Base-by-base conservation (phyloP, 2,113 vertebrate species). In the Scolopax mira region DNA sequence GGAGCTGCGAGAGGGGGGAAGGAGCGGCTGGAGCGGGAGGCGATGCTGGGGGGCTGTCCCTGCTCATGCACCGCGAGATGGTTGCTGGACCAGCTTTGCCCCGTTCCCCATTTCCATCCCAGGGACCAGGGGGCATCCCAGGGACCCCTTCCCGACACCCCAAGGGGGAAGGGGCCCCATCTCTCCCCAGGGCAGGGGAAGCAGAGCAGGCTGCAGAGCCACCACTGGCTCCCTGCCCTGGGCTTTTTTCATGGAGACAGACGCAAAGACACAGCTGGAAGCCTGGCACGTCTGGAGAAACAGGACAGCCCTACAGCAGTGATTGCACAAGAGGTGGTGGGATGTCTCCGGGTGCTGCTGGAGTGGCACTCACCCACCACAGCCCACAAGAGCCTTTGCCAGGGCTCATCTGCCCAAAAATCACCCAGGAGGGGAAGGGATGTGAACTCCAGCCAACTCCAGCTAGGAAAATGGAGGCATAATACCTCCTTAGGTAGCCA, bases 231-330 rank as follows among this genome's bases (percentile, higher is more conserved):
- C 57, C 37, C 41, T 37, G 77, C 86, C 55, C 49, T 22, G 54
- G 55, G 58, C 49, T 85, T 71, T 88, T 69, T 79, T 55, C 7
- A 37, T 35, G 9, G 8, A 52, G 46, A 90, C 62, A 83, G 7
- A 86, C 57, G 84, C 72, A 94, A 94, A 91, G 65, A n/a, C 83
- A 74, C 83, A 83, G 80, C 86, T 89, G 89, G 94, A 86, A 85
- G 60, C 37, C 89, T 77, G 79, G 71, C 89, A 41, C 0, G 0
- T 5, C 8, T 0, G 27, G 23, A 78, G 28, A 71, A 75, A 44
- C 24, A 14, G 3, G 2, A 35, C 60, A 37, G 37, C 49, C 55
- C 73, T 18, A 23, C 28, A 51, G 78, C 77, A 89, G 46, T 0
- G 0, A 46, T 4, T 81, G 81, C 60, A 33, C n/a, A 39, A 33